These are phyloP conservation scores for Actinostola sp. DNA, from an alignment of 92 coral and sea anemone species.

Conservation along the genomic window DNA sequence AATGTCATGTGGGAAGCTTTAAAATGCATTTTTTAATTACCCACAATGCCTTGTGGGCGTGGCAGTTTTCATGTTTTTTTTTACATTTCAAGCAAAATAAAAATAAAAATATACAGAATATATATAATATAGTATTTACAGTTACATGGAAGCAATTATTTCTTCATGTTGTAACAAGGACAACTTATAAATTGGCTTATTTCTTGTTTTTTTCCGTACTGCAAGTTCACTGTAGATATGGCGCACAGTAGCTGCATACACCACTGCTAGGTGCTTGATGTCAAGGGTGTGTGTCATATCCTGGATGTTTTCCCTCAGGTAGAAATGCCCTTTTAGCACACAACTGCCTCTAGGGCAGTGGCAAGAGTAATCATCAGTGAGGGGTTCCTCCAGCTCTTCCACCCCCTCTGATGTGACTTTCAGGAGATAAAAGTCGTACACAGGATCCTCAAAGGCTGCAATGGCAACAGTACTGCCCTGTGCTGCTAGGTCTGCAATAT, in stretches of 20 bases:
- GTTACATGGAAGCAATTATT: no score
- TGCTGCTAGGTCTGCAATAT: constrained; percentile 47
- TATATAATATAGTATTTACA: not conserved
- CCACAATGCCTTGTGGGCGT: no score
- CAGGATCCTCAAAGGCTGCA: constrained; percentile 56
- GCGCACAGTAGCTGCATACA: constrained; percentile 59
- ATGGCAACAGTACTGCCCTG: constrained; percentile 53
- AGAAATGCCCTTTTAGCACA: constrained; percentile 58
- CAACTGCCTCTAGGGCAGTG: constrained; percentile 6
- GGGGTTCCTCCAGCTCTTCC: constrained; percentile 47
- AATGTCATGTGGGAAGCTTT: not conserved
- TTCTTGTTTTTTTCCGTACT: constrained; percentile 21
- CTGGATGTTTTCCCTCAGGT: constrained; percentile 50
- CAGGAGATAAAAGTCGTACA: constrained; percentile 58
- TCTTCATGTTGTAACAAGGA: constrained; percentile 45
- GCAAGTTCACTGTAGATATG: constrained; percentile 45
- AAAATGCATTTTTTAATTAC: no score
- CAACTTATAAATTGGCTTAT: constrained; percentile 38
- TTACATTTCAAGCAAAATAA: not conserved
- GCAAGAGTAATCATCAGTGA: constrained; percentile 41
- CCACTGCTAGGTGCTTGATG: constrained; percentile 29
- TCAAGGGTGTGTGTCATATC: constrained; percentile 65
- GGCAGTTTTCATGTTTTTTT: no score
- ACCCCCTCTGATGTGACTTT: constrained; percentile 57
- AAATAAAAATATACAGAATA: not conserved